Evolutionary conservation across 2,797 vertebrate species (phyloP).

Genomic region (Anguilla megastoma): DNA sequence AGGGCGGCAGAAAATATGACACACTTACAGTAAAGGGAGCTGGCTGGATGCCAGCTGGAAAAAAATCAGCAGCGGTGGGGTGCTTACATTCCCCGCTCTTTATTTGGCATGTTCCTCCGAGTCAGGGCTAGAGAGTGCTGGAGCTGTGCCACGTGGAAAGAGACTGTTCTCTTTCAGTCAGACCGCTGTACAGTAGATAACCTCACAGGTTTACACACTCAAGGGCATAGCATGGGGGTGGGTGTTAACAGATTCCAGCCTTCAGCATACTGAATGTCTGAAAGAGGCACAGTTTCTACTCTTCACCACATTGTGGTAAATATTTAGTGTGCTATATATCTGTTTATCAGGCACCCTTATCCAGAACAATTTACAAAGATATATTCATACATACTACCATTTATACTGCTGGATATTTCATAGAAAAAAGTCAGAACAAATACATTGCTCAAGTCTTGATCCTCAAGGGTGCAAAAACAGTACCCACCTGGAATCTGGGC

Average conservation of each 20-base stretch:
- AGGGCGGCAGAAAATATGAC: constrained; percentile 18
- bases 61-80: constrained; percentile 30
- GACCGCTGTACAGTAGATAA: constrained; percentile 41
- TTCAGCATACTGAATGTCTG: constrained; percentile 12
- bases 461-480: no score
- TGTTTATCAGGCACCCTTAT: neutral
- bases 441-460: no score
- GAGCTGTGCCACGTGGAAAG: constrained; percentile 42
- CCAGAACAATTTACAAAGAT: neutral
- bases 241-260: neutral
- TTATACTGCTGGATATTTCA: no score
- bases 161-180: constrained; percentile 40
- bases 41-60: constrained; percentile 29
- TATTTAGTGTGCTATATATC: neutral
- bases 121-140: constrained; percentile 38
- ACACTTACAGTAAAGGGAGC: constrained; percentile 46
- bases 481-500: no score
- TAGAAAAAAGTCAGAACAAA: no score
- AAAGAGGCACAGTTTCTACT: constrained; percentile 9
- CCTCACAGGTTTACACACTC: constrained; percentile 42
- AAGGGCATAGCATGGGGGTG: constrained; percentile 6
- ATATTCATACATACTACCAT: neutral
- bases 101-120: constrained; percentile 30
- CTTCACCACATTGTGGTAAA: neutral
- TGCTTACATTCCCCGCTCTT: constrained; percentile 37